A percentile compares a stretch with the other conserved stretches of the same genome.
These are phyloP conservation scores for Lucilia sericata DNA, from an alignment of 1,140 invertebrate species.

Conservation along the genomic window DNA sequence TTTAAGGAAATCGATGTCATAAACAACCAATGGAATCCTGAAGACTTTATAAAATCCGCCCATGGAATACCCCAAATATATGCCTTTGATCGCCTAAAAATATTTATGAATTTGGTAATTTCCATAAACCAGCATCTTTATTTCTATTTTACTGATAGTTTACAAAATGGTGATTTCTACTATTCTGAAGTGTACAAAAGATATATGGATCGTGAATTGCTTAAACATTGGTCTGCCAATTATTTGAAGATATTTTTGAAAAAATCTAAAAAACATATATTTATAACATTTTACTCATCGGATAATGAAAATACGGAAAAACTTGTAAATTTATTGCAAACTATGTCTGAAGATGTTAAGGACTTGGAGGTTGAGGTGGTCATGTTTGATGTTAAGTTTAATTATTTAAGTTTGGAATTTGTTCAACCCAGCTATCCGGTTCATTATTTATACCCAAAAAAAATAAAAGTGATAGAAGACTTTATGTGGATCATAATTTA, in stretches of 20 bases:
- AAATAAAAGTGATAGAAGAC: background rate
- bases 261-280: background rate
- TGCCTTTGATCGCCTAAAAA: background rate
- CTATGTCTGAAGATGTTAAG: background rate
- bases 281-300: background rate
- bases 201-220: background rate
- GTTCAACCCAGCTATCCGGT: constrained; percentile 4
- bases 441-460: background rate
- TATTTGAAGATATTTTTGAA: background rate
- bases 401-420: constrained; percentile 26
- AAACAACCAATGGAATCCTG: background rate
- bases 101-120: background rate
- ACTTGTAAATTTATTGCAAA: background rate
- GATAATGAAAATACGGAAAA: background rate
- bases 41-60: background rate
- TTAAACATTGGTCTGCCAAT: background rate
- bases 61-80: background rate
- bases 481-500: background rate
- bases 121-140: background rate
- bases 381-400: background rate
- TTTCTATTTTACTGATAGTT: constrained; percentile 3
- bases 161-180: background rate
- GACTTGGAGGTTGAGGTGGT: background rate
- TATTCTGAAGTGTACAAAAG: background rate
- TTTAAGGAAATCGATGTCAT: constrained; percentile 32